Evolutionary conservation across 2,888 invertebrate genomes (phyloP).

Genomic region (Sycophila texana): DNA sequence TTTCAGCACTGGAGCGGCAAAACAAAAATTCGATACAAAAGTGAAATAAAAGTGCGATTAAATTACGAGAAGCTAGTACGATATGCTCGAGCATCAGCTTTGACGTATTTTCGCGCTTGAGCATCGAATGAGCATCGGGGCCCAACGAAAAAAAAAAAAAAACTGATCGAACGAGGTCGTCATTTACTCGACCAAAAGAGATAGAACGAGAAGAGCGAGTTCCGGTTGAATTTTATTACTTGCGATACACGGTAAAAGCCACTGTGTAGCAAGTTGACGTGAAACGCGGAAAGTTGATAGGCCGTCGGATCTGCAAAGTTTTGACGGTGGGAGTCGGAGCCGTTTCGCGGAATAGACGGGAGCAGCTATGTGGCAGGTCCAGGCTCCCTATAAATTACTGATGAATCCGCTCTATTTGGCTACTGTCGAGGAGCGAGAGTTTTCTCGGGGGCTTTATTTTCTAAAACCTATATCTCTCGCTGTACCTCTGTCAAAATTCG

Average conservation of each 20-base stretch:
- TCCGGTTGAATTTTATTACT: conserved; percentile 28
- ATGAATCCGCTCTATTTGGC: conserved; percentile 61
- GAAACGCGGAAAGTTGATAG: conserved; percentile 65
- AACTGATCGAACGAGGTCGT: conserved; percentile 59
- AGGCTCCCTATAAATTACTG: conserved; percentile 67
- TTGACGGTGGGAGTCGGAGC: conserved; percentile 63
- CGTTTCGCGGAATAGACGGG: conserved; percentile 24
- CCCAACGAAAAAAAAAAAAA: conserved; percentile 16
- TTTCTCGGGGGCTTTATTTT: conserved; percentile 53
- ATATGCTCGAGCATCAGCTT: no score
- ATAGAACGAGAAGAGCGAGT: conserved; percentile 23
- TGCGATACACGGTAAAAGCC: conserved; percentile 53
- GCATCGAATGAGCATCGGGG: no score
- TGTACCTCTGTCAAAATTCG: not conserved
- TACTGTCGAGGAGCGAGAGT: conserved; percentile 30
- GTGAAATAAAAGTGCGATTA: no score
- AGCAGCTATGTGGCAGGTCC: conserved; percentile 41
- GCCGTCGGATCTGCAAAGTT: conserved; percentile 69
- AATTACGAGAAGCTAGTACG: no score
- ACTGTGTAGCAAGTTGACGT: conserved; percentile 66
- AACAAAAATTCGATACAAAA: no score
- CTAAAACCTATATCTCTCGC: not conserved
- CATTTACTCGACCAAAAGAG: conserved; percentile 59
- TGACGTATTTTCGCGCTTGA: no score
- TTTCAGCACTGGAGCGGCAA: no score